Conservation (phyloP, 2,888 invertebrate genomes). For the Isoperla grammatica region DNA sequence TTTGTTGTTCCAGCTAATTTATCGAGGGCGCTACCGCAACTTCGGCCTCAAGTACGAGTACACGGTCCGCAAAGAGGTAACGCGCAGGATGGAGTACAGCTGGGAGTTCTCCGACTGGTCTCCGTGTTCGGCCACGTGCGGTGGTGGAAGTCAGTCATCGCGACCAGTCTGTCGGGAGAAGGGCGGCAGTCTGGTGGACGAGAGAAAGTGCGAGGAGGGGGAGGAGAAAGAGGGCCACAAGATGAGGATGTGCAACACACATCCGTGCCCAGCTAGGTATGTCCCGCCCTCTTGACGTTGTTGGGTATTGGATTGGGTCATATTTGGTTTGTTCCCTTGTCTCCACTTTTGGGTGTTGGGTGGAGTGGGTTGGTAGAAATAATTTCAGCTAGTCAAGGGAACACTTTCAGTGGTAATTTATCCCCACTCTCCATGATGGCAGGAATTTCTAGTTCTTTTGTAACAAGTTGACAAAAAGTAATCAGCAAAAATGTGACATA, state of each 20-base stretch:
- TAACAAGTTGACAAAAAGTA: too few species aligned
- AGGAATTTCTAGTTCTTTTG: too few species aligned
- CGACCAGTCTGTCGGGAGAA: slow-evolving; percentile 44
- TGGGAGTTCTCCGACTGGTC: slow-evolving; percentile 48
- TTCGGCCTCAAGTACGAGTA: slow-evolving; percentile 49
- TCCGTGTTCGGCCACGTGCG: slow-evolving; percentile 47
- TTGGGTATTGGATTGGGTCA: too few species aligned
- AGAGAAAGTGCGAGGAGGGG: slow-evolving; percentile 49
- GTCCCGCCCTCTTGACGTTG: background rate
- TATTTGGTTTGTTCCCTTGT: too few species aligned
- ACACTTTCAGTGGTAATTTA: too few species aligned
- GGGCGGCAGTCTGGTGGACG: slow-evolving; percentile 53
- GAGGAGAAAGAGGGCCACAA: slow-evolving; percentile 54
- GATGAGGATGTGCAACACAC: slow-evolving; percentile 59
- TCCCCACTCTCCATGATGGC: too few species aligned
- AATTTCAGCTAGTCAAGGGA: too few species aligned
- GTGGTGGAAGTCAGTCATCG: slow-evolving; percentile 43
- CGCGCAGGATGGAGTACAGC: slow-evolving; percentile 40
- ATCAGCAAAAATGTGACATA: too few species aligned
- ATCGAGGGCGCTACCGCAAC: slow-evolving; percentile 55
- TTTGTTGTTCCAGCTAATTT: slow-evolving; percentile 58
- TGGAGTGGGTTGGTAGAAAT: too few species aligned
- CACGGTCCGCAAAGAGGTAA: slow-evolving; percentile 48
- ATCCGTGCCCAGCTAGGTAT: slow-evolving; percentile 56
- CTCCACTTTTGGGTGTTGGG: too few species aligned